Percentiles rank a stretch among this genome's conserved stretches.
These are phyloP conservation scores for Chunga burmeisteri DNA, from an alignment of 2,113 vertebrate species.

Conservation along the genomic window DNA sequence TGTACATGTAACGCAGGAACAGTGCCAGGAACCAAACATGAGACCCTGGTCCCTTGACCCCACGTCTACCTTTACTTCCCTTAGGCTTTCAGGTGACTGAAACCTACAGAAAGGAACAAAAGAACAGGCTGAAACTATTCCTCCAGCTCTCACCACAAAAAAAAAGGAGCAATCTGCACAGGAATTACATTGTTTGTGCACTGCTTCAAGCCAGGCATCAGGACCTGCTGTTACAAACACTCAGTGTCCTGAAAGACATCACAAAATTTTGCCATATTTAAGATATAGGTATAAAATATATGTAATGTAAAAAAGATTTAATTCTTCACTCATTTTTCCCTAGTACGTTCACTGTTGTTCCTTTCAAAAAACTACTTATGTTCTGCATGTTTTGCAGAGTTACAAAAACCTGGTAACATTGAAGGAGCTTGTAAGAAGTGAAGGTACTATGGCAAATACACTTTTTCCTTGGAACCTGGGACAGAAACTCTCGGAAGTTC, in stretches of 20 bases:
- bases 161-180: neutral
- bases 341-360: neutral
- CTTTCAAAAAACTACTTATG: neutral
- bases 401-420: neutral
- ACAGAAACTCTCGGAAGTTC: neutral
- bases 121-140: neutral
- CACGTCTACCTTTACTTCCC: neutral
- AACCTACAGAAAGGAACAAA: neutral
- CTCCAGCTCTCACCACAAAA: neutral
- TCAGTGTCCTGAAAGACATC: neutral
- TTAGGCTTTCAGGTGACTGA: neutral
- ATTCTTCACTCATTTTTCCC: neutral
- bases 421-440: neutral
- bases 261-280: neutral
- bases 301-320: neutral
- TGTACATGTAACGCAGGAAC: neutral
- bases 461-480: neutral
- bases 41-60: neutral
- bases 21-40: neutral
- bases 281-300: neutral
- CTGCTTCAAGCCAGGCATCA: neutral
- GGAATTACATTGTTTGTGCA: neutral
- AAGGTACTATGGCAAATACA: neutral
- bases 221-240: neutral
- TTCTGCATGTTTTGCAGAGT: neutral